Evolutionary conservation across 2,113 vertebrate genomes (phyloP).

Genomic region (Thunnus thynnus): DNA sequence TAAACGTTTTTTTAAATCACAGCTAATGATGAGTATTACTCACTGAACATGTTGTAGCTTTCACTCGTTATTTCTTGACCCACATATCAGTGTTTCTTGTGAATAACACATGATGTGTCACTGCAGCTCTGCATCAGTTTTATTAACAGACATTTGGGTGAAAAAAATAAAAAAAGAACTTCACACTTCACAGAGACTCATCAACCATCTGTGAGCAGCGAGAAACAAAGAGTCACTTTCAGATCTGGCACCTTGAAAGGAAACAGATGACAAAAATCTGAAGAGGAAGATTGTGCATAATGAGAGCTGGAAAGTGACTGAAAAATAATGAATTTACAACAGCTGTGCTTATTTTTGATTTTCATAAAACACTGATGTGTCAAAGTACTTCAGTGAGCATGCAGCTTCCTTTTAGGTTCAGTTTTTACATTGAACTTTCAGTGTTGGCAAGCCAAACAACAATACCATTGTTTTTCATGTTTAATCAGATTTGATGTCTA

Average conservation of each 20-base stretch:
- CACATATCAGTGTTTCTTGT: background rate
- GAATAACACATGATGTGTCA: slow-evolving; percentile 32
- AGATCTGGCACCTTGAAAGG: background rate
- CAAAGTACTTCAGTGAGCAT: no score
- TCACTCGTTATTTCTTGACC: background rate
- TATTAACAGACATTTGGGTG: slow-evolving; percentile 1
- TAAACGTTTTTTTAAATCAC: background rate
- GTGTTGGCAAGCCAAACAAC: no score
- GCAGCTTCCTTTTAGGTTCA: no score
- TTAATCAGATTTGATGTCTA: no score
- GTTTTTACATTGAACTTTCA: no score
- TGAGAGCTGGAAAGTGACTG: background rate
- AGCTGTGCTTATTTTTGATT: no score
- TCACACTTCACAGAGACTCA: slow-evolving; percentile 16
- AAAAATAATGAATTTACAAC: background rate
- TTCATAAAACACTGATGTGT: no score
- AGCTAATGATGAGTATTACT: background rate
- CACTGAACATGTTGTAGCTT: background rate
- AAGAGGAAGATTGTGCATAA: no score
- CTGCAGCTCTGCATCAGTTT: slow-evolving; percentile 9
- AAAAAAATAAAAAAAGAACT: background rate
- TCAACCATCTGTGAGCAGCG: slow-evolving; percentile 15
- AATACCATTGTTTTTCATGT: no score
- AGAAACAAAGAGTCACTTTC: background rate
- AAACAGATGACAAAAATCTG: no score